Evolutionary conservation across 1,140 invertebrate genomes (phyloP).

Genomic region (Medauroidea extradentata): DNA sequence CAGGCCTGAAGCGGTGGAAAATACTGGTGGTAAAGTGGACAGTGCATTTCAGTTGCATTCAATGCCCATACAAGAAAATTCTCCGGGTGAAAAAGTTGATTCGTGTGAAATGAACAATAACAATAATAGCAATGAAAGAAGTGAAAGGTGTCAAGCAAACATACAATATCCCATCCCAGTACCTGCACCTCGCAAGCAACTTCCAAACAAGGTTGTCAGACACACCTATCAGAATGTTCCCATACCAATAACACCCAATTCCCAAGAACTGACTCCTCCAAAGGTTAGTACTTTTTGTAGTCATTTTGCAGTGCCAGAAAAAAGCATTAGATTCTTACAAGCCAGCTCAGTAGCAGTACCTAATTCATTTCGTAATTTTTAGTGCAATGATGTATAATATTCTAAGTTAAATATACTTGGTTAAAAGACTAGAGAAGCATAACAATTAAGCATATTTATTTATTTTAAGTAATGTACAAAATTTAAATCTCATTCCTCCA

Average conservation of each 20-base stretch:
- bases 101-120: neutral
- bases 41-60: neutral
- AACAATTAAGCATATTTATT: no score
- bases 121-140: neutral
- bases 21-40: no score
- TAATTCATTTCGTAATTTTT: no score
- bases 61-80: neutral
- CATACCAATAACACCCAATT: slow-evolving; percentile 43
- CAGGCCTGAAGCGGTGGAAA: neutral
- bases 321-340: no score
- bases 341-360: no score
- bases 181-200: slow-evolving; percentile 42
- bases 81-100: neutral
- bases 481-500: no score
- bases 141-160: neutral
- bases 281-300: slow-evolving; percentile 12
- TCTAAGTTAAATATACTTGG: no score
- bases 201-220: slow-evolving; percentile 40
- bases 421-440: no score
- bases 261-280: slow-evolving; percentile 6
- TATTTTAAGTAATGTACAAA: no score
- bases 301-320: no score
- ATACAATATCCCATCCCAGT: slow-evolving; percentile 45
- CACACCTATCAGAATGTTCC: slow-evolving; percentile 53
- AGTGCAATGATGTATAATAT: no score